Conservation (phyloP, 2,797 vertebrate genomes). For the Anolis apletophallus region DNA sequence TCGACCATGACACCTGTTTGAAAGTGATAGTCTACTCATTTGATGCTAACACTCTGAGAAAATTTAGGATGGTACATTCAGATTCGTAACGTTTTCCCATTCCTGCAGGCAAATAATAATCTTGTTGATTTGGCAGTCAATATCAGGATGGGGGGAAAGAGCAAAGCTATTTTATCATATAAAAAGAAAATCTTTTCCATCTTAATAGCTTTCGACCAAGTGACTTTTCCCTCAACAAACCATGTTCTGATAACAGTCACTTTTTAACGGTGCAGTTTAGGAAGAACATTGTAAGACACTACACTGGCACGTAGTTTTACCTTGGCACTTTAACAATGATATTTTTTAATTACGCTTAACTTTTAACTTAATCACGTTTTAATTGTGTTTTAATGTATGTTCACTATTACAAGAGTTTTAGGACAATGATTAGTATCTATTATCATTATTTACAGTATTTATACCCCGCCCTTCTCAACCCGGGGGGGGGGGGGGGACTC, state of each 20-base stretch:
- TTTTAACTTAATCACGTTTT: no score
- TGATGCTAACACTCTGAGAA: neutral
- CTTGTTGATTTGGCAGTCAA: slow-evolving; percentile 66
- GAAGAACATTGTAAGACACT: slow-evolving; percentile 50
- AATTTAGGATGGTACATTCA: neutral
- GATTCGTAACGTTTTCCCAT: slow-evolving; percentile 8
- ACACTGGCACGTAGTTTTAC: no score
- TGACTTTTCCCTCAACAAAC: slow-evolving; percentile 66
- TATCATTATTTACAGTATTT: no score
- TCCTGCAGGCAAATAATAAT: slow-evolving; percentile 42
- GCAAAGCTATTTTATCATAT: slow-evolving; percentile 54
- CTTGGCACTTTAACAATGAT: no score
- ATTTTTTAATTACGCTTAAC: no score
- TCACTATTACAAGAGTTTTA: no score
- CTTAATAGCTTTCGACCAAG: slow-evolving; percentile 54
- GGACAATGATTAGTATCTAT: no score
- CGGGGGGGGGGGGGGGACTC: no score
- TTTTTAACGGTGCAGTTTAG: slow-evolving; percentile 43
- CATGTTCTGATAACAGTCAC: slow-evolving; percentile 54
- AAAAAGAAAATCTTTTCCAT: slow-evolving; percentile 56
- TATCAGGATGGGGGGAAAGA: slow-evolving; percentile 59
- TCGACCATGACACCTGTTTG: slow-evolving; percentile 7
- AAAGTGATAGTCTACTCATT: neutral
- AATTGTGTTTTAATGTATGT: no score
- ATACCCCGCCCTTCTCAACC: no score